Base-by-base conservation (phyloP, 1,140 invertebrate genomes). In the Cydia strobilella region DNA sequence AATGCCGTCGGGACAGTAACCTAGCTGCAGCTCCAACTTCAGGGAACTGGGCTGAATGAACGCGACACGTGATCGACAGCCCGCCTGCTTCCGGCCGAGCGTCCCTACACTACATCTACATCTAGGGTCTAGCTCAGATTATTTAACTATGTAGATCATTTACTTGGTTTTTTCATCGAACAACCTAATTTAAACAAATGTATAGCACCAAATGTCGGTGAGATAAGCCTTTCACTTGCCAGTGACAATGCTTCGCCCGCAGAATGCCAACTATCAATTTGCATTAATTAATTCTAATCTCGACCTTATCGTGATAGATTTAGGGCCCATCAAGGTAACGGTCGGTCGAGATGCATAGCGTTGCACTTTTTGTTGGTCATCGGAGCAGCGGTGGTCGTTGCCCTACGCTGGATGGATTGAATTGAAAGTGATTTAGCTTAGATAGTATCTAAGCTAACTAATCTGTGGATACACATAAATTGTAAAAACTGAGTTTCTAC, bases 281-380 rank as follows among this genome's bases (percentile, higher is more conserved):
- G 31, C 0, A 69, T 69, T 69, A 69, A 35, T 35, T 15, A 10
- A 35, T 35, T 35, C 31, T 59, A 42, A 31, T 42, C 7, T 69
- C 27, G 27, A 69, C 65, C 65, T 35, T 69, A 39, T 18, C 1
- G 5, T 39, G 23, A 39, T 69, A n/a, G 15, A 35, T 69, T n/a
- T 69, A 69, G 31, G 31, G 27, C n/a, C 27, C n/a, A 69, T 35
- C 65, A n/a, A 69, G 31, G 9, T 69, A 69, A 69, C 65, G 65
- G 65, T 69, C 2, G 65, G n/a, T 42, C 31, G 65, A n/a, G 65
- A 69, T 69, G 65, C 65, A 66, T 35, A 39, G 27, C 15, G 31
- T 65, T 66, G 59, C 51, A 59, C 12, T 59, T 62, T 78, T 78
- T 78, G 74, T 78, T 75, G 77, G 74, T 75, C 77, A 78, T 35